Base-by-base conservation (phyloP, 2,797 vertebrate species). In the Premnoplex brunnescens region DNA sequence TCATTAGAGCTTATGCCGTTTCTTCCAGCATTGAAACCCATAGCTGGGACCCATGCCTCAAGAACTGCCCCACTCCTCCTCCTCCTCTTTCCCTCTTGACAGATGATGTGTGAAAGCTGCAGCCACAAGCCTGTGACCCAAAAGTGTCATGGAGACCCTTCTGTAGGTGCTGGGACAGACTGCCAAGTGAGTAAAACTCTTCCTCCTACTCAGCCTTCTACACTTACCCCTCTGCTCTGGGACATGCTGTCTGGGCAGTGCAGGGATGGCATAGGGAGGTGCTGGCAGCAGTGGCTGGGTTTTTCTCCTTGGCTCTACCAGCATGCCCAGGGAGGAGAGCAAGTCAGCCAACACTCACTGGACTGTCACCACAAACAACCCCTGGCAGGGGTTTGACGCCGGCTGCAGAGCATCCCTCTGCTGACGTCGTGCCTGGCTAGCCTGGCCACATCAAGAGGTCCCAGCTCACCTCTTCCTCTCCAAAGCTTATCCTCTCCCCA, bases 181-280 rank as follows among this genome's bases (percentile, higher is more conserved):
- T 17, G 39, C 36, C 28, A 17, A 41, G 16, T 0, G 1, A 13
- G 4, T 17, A 16, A 56, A 75, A 32, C 9, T 19, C 54, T 39
- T 67, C 39, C 49, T 85, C 20, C 43, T 49, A 41, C 51, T 66
- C 30, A 21, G 20, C 49, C 32, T 37, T 26, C 76, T 34, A 20
- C 24, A 10, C 43, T 4, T 3, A 10, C 0, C 1, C 0, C 7
- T 28, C 39, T 1, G 48, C 30, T 19, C 32, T 1, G 12, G 32
- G 32, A 23, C 41, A 1, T 0, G 10, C 73, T 22, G 73, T 6
- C 21, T 10, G 27, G 1, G 0, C 37, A 8, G 48, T 0, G 49
- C 10, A 1, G 39, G 30, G 68, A 34, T 1, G 30, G 26, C 1
- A 0, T 2, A 30, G 56, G 2, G 12, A 14, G 54, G 14, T 3